Evolutionary conservation across 2,888 invertebrate species (phyloP).

Genomic region (Tetanocera ferruginea): DNA sequence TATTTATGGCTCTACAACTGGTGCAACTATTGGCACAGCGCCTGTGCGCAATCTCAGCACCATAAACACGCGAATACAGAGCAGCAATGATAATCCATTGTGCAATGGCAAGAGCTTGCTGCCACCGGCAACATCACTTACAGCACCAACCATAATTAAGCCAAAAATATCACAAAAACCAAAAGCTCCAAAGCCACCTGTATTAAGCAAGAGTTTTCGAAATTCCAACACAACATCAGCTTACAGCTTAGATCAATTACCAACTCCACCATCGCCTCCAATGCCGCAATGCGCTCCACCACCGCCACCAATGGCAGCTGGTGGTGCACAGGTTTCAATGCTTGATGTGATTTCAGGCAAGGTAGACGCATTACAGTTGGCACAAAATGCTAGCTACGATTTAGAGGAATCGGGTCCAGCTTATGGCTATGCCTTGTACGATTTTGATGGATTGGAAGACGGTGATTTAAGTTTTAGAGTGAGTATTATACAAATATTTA

Average conservation of each 20-base stretch:
- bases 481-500: constrained; percentile 64
- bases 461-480: constrained; percentile 87
- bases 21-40: constrained; percentile 53
- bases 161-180: constrained; percentile 69
- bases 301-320: constrained; percentile 76
- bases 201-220: constrained; percentile 34
- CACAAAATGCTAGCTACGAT: constrained; percentile 50
- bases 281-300: constrained; percentile 87
- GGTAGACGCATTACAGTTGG: constrained; percentile 61
- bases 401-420: constrained; percentile 44
- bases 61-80: constrained; percentile 52
- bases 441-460: constrained; percentile 80
- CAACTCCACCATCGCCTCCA: constrained; percentile 76
- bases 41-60: constrained; percentile 63
- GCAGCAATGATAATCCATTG: constrained; percentile 75
- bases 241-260: constrained; percentile 21
- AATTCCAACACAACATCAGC: constrained; percentile 42
- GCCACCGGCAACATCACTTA: constrained; percentile 68
- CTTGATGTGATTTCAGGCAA: constrained; percentile 66
- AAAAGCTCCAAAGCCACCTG: constrained; percentile 64
- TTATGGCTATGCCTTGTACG: constrained; percentile 83
- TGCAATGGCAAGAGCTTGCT: constrained; percentile 72
- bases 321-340: constrained; percentile 54
- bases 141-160: constrained; percentile 82
- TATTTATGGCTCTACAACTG: constrained; percentile 53